Percentiles rank a stretch among this genome's conserved stretches.
Evolutionary conservation across 2,797 vertebrate genomes (phyloP).

Genomic region (Adrianichthys oophorus): DNA sequence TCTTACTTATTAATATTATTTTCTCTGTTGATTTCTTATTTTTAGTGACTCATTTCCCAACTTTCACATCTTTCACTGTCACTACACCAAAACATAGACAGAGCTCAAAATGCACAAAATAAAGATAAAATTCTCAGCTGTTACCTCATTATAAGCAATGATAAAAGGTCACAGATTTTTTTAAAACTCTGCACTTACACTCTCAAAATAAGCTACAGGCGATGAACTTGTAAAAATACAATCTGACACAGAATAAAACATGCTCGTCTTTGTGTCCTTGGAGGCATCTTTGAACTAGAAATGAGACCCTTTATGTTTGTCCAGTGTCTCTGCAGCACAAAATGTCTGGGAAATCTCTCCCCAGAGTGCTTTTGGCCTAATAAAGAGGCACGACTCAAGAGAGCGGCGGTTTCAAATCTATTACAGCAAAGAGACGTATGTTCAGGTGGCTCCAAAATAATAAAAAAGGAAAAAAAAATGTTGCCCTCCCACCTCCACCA

Average conservation of each 20-base stretch:
- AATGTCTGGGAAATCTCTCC: constrained; percentile 37
- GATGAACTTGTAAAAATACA: constrained; percentile 33
- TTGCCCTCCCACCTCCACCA: constrained; percentile 1
- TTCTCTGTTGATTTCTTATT: constrained; percentile 6
- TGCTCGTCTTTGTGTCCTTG: constrained; percentile 11
- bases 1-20: constrained; percentile 34
- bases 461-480: background rate
- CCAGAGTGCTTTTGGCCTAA: constrained; percentile 33
- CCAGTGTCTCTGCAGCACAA: constrained; percentile 16
- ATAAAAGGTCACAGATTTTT: constrained; percentile 51
- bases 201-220: constrained; percentile 30
- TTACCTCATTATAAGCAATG: constrained; percentile 19
- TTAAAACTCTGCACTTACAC: constrained; percentile 44
- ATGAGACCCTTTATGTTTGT: constrained; percentile 20
- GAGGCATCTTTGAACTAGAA: constrained; percentile 28
- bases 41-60: too few relatives aligned
- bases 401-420: constrained; percentile 44
- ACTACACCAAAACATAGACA: too few relatives aligned
- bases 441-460: constrained; percentile 23
- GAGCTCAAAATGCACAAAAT: constrained; percentile 52
- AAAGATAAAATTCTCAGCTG: constrained; percentile 46
- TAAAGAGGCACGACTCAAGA: constrained; percentile 39
- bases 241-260: constrained; percentile 30
- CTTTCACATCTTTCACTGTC: too few relatives aligned
- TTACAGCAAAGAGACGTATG: constrained; percentile 29